Conservation (phyloP, 1,140 invertebrate genomes). For the silkworm (Bombyx mori) region DNA sequence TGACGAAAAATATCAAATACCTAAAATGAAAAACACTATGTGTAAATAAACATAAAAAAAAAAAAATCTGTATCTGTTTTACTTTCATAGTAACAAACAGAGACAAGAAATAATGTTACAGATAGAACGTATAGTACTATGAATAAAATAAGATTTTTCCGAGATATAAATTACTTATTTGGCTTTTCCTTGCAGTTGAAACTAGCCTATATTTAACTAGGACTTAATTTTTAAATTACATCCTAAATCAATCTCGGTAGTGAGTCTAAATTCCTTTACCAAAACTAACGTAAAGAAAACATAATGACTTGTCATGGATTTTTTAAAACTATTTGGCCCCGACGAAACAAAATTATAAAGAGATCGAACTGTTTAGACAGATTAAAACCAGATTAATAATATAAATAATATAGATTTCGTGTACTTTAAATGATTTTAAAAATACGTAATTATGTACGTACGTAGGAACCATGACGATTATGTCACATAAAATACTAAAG, state of each 20-base stretch:
- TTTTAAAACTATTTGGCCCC: slow-evolving; percentile 62
- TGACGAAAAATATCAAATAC: not conserved
- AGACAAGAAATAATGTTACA: too few relatives aligned
- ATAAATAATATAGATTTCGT: not conserved
- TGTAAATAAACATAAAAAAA: slow-evolving; percentile 4
- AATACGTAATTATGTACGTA: not conserved
- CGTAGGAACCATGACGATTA: too few relatives aligned
- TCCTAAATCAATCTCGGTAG: slow-evolving; percentile 11
- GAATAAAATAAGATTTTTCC: slow-evolving; percentile 1
- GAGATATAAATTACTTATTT: slow-evolving; percentile 18
- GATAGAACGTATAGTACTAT: not conserved
- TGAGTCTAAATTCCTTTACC: slow-evolving; percentile 14
- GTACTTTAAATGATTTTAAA: not conserved
- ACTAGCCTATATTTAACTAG: slow-evolving; percentile 15
- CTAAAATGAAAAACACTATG: slow-evolving; percentile 5
- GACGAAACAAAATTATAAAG: slow-evolving; percentile 50
- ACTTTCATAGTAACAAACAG: too few relatives aligned
- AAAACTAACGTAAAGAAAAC: slow-evolving; percentile 21
- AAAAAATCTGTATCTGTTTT: too few relatives aligned
- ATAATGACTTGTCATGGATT: slow-evolving; percentile 60
- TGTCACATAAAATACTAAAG: too few relatives aligned
- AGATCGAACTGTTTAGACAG: slow-evolving; percentile 40
- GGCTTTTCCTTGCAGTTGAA: slow-evolving; percentile 14
- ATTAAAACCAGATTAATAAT: slow-evolving; percentile 2
- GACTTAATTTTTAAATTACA: slow-evolving; percentile 4